phyloP scores from a whole-genome alignment of 2,797 vertebrate species.

The Mormyrops boulengeri region DNA sequence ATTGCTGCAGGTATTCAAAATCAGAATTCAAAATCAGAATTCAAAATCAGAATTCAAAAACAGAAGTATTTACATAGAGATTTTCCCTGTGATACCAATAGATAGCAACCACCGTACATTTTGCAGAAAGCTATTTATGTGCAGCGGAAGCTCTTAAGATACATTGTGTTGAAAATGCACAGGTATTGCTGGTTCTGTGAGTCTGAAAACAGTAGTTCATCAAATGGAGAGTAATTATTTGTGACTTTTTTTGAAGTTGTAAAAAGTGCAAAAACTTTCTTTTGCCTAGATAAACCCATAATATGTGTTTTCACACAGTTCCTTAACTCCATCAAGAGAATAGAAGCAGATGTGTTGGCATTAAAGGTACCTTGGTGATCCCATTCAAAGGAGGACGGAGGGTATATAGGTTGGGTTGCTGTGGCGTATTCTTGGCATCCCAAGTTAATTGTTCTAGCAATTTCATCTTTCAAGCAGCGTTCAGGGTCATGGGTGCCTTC shows the following conservation, averaged over 20 bases:
- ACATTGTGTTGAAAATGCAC: not conserved
- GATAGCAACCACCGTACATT: not conserved
- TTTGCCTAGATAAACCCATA: not conserved
- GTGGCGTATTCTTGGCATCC: constrained; percentile 28
- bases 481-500: constrained; percentile 21
- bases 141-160: not conserved
- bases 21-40: not conserved
- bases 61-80: not conserved
- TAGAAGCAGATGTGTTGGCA: not conserved
- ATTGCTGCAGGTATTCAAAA: not conserved
- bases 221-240: not conserved
- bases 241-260: not conserved
- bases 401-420: constrained; percentile 19
- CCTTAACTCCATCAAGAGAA: not conserved
- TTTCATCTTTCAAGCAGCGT: constrained; percentile 22
- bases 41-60: too few species aligned
- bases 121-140: not conserved
- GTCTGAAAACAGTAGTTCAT: not conserved
- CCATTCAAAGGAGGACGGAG: not conserved
- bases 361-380: not conserved
- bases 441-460: constrained; percentile 36
- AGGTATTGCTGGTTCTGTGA: not conserved
- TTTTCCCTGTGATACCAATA: not conserved
- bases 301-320: not conserved
- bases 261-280: not conserved